Evolutionary conservation across 2,797 vertebrate genomes (phyloP), one percentile per base, ranked within the genome.

Genomic region (Cossypha dichroa): DNA sequence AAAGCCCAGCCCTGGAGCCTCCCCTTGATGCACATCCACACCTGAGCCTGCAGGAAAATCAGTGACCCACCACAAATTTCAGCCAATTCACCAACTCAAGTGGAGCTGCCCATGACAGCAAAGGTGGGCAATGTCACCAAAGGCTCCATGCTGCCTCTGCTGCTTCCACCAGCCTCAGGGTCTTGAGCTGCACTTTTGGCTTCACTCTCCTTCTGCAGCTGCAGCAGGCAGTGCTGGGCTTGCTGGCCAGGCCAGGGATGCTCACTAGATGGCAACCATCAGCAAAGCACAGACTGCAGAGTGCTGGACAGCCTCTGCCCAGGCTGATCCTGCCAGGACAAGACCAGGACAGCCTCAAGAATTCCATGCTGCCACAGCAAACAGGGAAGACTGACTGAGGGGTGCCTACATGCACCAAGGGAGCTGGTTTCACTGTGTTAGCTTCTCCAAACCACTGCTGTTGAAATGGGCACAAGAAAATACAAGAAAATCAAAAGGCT

Each of bases 201-300:
- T 8, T 4, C 9, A 1, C 6, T 38, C 36, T 63, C 33, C 66
- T n/a, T 11, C 2, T 9, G 38, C 8, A 48, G 51, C 69, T 11
- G 52, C 10, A 3, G 85, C 81, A 86, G 68, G 9, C 8, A 76
- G 72, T 3, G 2, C 45, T 63, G 67, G 36, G 21, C 46, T 34
- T 1, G 2, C 41, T 83, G 51, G 64, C 48, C 93, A 86, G 49
- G 58, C 60, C 43, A 84, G 40, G 22, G 66, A 29, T 80, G 86
- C 77, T 95, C 96, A 94, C 93, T 95, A 93, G 94, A 83, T 95
- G 94, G 95, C 95, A 97, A 94, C 66, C 29, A 73, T 9, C 55
- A 79, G 68, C 85, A 62, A 64, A 90, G 38, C 75, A 91, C n/a
- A 69, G 36, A 9, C 17, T 68, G 9, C n/a, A 17, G 41, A 15